phyloP scores from a whole-genome alignment of 1,140 invertebrate species.

The Drosophila arawakana region DNA sequence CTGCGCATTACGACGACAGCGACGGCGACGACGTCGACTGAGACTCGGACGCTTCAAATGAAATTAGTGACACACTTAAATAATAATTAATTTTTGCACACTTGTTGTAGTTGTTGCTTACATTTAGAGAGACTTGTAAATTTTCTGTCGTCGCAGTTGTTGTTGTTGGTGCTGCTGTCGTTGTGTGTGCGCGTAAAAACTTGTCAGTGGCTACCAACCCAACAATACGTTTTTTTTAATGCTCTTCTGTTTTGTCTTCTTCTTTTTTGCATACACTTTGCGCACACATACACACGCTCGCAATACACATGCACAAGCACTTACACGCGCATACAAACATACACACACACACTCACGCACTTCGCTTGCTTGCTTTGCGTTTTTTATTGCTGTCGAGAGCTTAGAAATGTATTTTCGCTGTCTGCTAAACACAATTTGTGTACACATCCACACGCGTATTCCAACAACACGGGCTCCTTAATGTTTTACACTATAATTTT shows the following conservation, averaged over 20 bases:
- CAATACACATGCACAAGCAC: slow-evolving; percentile 48
- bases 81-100: slow-evolving; percentile 83
- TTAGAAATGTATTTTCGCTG: slow-evolving; percentile 61
- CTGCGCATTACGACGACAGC: slow-evolving; percentile 63
- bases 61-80: slow-evolving; percentile 82
- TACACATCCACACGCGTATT: slow-evolving; percentile 58
- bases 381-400: slow-evolving; percentile 61
- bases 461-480: slow-evolving; percentile 41
- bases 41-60: slow-evolving; percentile 60
- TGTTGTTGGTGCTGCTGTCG: slow-evolving; percentile 43
- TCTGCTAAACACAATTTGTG: slow-evolving; percentile 43
- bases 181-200: slow-evolving; percentile 67
- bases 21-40: slow-evolving; percentile 21
- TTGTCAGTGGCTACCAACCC: slow-evolving; percentile 54
- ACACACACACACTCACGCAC: slow-evolving; percentile 66
- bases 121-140: slow-evolving; percentile 50
- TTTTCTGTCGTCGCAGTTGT: slow-evolving; percentile 25
- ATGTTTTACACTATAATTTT: slow-evolving; percentile 69
- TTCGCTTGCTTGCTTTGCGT: slow-evolving; percentile 73
- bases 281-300: slow-evolving; percentile 64
- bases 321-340: slow-evolving; percentile 44
- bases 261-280: slow-evolving; percentile 82
- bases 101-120: slow-evolving; percentile 64
- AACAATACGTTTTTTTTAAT: slow-evolving; percentile 73
- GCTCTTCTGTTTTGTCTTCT: slow-evolving; percentile 75